Conservation (phyloP, 2,888 invertebrate genomes). For the Eristalis pertinax region DNA sequence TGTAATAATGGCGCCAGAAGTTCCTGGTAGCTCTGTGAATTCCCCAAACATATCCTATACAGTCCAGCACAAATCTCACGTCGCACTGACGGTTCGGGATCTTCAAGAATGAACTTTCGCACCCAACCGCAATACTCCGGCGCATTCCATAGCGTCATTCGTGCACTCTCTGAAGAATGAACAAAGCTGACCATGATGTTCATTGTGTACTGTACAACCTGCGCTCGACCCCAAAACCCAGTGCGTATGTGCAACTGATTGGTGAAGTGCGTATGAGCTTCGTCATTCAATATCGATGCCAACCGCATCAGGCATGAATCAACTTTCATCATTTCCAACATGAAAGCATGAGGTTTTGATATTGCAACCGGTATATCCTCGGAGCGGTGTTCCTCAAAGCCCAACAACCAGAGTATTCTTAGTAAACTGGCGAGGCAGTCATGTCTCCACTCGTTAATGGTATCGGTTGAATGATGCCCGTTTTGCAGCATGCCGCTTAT, state of each 20-base stretch:
- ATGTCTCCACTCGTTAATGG: conserved; percentile 91
- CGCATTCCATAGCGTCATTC: conserved; percentile 88
- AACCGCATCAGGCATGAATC: conserved; percentile 91
- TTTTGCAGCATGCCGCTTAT: conserved; percentile 92
- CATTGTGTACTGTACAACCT: conserved; percentile 96
- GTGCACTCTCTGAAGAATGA: conserved; percentile 91
- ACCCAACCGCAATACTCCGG: conserved; percentile 90
- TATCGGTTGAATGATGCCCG: conserved; percentile 85
- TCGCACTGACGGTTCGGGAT: conserved; percentile 95
- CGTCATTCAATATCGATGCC: conserved; percentile 93
- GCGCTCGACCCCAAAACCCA: conserved; percentile 95
- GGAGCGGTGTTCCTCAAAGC: conserved; percentile 84
- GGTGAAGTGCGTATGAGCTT: conserved; percentile 84
- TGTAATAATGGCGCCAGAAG: conserved; percentile 90
- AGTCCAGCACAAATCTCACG: conserved; percentile 95
- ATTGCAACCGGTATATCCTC: conserved; percentile 85
- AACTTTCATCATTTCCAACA: conserved; percentile 92
- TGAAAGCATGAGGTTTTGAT: conserved; percentile 83
- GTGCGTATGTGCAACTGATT: conserved; percentile 91
- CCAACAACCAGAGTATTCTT: conserved; percentile 92
- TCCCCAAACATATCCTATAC: conserved; percentile 92
- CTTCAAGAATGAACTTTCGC: conserved; percentile 92
- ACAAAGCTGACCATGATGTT: conserved; percentile 96
- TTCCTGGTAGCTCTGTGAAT: conserved; percentile 82
- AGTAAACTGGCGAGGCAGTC: conserved; percentile 94